Conservation (phyloP, 1,140 invertebrate genomes). For the Bombus pascuorum region DNA sequence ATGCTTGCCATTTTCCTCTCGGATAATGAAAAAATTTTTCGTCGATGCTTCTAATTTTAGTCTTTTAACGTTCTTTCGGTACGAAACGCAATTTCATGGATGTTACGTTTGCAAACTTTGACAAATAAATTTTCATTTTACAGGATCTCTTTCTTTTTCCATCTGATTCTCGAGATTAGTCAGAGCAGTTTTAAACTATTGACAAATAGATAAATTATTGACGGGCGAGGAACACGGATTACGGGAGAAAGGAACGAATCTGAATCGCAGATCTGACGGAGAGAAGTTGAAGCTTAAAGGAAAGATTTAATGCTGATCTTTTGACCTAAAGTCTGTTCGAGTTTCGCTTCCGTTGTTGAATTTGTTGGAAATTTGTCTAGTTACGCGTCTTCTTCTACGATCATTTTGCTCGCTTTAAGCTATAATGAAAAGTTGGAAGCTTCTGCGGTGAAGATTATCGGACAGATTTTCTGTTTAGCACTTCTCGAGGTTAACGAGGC, state of each 20-base stretch:
- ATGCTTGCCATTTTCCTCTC: background rate
- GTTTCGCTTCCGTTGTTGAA: background rate
- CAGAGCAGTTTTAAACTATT: background rate
- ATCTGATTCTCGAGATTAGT: background rate
- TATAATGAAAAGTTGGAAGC: conserved; percentile 26
- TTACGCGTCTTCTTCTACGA: background rate
- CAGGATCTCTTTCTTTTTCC: background rate
- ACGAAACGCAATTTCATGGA: background rate
- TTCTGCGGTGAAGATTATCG: background rate
- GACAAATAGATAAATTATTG: background rate
- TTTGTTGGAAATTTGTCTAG: conserved; percentile 21
- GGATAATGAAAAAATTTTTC: background rate
- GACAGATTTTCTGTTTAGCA: conserved; percentile 11
- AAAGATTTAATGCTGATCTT: background rate
- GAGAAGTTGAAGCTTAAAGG: background rate
- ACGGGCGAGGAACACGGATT: background rate
- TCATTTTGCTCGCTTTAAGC: background rate
- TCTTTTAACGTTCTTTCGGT: background rate
- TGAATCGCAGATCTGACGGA: background rate
- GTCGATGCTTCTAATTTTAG: background rate
- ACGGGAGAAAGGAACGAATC: background rate
- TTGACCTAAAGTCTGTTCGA: background rate
- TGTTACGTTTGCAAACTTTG: background rate
- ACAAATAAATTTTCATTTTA: background rate
- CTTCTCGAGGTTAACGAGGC: conserved; percentile 8